Evolutionary conservation across 2,888 invertebrate genomes (phyloP).

Genomic region (Phaedon cochleariae): DNA sequence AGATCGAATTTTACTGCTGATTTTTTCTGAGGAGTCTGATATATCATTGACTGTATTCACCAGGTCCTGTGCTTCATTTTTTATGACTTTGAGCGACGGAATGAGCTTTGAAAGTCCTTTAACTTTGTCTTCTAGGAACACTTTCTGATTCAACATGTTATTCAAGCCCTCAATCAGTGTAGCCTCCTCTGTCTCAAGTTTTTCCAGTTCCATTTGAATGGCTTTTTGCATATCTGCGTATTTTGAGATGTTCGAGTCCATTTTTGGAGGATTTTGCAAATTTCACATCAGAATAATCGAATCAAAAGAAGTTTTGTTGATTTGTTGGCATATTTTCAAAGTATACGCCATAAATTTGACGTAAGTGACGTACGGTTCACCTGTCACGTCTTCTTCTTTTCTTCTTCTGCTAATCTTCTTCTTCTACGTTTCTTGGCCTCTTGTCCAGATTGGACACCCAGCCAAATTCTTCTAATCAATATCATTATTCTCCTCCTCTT

Average conservation of each 20-base stretch:
- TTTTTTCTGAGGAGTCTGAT: conserved; percentile 88
- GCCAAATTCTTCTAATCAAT: no score
- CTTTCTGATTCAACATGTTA: conserved; percentile 76
- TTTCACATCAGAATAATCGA: background rate
- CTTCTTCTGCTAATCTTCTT: no score
- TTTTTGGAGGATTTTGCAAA: conserved; percentile 27
- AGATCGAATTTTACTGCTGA: conserved; percentile 94
- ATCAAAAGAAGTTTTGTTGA: no score
- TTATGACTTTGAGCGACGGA: conserved; percentile 80
- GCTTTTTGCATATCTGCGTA: conserved; percentile 62
- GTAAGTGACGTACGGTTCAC: no score
- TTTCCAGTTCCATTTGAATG: conserved; percentile 66
- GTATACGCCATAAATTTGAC: no score
- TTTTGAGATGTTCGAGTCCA: conserved; percentile 16
- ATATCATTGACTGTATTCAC: conserved; percentile 87
- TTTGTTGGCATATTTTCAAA: background rate
- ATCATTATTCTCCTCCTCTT: no score
- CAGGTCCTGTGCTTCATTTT: conserved; percentile 81
- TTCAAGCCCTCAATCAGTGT: conserved; percentile 76
- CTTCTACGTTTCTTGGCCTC: no score
- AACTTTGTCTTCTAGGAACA: conserved; percentile 81
- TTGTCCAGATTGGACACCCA: no score
- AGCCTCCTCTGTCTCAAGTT: conserved; percentile 68
- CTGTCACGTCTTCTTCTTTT: no score
- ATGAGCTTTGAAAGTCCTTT: conserved; percentile 82